phyloP scores from a whole-genome alignment of 2,888 invertebrate genomes.

The Scelioninae gen. 2 region DNA sequence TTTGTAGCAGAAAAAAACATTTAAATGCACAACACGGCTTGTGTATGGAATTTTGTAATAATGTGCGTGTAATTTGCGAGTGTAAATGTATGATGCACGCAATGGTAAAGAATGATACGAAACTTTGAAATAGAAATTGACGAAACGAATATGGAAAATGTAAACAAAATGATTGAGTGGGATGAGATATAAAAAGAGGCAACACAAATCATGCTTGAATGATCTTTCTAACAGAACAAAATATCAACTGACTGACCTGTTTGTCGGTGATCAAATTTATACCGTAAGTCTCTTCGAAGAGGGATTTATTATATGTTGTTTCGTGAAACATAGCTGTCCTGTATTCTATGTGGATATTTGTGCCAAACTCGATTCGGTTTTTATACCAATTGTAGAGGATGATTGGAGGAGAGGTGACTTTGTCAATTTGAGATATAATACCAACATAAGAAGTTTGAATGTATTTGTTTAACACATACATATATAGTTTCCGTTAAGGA shows the following conservation, averaged over 20 bases:
- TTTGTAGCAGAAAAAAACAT: constrained; percentile 10
- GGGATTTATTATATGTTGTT: constrained; percentile 22
- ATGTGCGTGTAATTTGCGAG: constrained; percentile 3
- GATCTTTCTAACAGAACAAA: constrained; percentile 48
- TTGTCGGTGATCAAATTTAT: constrained; percentile 42
- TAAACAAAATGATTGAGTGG: constrained; percentile 37
- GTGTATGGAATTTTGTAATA: no score
- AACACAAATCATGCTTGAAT: constrained; percentile 55
- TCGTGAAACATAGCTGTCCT: constrained; percentile 16
- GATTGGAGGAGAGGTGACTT: constrained; percentile 4
- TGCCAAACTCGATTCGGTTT: constrained; percentile 15
- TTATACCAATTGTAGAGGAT: constrained; percentile 2
- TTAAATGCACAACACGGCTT: constrained; percentile 3
- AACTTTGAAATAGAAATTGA: constrained; percentile 16
- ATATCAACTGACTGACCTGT: constrained; percentile 55
- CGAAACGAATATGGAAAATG: constrained; percentile 28
- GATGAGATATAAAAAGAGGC: constrained; percentile 26
- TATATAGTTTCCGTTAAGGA: no score
- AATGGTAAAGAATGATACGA: constrained; percentile 18
- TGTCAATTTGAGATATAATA: background rate
- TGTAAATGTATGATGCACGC: background rate
- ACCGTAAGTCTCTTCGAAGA: constrained; percentile 37
- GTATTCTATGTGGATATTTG: constrained; percentile 1
- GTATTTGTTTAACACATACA: no score
- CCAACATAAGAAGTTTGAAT: no score